Conservation (phyloP, 37 sponge, comb jelly and placozoan species). For the Chondrosia reniformis region DNA sequence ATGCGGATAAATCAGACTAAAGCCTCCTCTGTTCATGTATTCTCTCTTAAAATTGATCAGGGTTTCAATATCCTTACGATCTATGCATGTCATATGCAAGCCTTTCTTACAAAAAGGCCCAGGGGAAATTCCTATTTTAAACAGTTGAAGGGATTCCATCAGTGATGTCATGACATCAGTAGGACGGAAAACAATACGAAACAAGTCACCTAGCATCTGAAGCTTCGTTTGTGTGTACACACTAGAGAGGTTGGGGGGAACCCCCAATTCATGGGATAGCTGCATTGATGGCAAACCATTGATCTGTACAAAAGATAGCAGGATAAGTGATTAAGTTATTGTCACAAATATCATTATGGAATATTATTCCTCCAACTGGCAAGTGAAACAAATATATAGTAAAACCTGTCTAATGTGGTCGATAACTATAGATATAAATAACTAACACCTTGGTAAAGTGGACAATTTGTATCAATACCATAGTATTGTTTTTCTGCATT, state of each 20-base stretch:
- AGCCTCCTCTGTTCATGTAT: conserved; percentile 53
- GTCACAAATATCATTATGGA: too few species aligned
- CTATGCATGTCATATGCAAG: conserved; percentile 49
- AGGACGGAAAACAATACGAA: conserved; percentile 53
- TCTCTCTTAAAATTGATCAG: conserved; percentile 54
- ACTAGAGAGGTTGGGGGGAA: conserved; percentile 55
- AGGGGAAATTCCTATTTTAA: conserved; percentile 59
- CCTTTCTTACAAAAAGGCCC: conserved; percentile 41
- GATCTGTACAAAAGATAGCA: conserved; percentile 40
- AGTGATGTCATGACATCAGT: conserved; percentile 29
- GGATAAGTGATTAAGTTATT: background rate
- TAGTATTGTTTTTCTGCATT: too few species aligned
- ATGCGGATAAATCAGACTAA: conserved; percentile 57
- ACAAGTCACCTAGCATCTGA: conserved; percentile 68
- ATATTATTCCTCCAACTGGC: too few species aligned
- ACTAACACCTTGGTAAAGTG: too few species aligned
- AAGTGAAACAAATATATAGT: too few species aligned
- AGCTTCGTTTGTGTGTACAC: conserved; percentile 78
- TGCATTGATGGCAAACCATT: conserved; percentile 93
- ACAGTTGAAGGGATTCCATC: background rate
- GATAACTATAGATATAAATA: too few species aligned
- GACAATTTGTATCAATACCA: too few species aligned
- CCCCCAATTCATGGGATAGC: conserved; percentile 81
- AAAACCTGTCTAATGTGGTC: too few species aligned
- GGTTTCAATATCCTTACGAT: conserved; percentile 41